These are phyloP conservation scores for Ceratina australensis DNA, from an alignment of 1,140 invertebrate genomes.

Conservation along the genomic window DNA sequence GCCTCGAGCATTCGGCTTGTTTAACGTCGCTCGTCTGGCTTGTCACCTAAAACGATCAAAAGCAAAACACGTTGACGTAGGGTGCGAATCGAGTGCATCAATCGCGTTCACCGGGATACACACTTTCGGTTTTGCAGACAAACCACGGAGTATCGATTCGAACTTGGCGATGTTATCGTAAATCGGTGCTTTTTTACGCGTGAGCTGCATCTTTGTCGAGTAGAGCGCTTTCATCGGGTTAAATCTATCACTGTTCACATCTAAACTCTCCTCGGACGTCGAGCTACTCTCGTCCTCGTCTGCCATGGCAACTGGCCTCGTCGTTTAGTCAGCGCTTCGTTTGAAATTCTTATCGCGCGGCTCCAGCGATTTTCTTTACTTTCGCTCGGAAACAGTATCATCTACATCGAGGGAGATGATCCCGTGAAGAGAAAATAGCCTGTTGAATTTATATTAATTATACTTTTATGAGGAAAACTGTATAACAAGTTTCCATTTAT, in stretches of 20 bases:
- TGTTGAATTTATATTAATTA: too few relatives aligned
- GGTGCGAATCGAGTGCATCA: background rate
- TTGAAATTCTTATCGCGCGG: background rate
- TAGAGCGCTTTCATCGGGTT: constrained; percentile 85
- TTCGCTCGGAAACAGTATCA: background rate
- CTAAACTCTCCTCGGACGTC: constrained; percentile 82
- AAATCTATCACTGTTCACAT: constrained; percentile 83
- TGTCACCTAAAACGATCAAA: constrained; percentile 29
- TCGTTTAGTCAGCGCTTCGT: background rate
- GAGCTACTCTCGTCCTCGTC: constrained; percentile 56
- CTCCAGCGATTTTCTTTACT: too few relatives aligned
- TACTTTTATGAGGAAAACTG: too few relatives aligned
- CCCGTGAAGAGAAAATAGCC: too few relatives aligned
- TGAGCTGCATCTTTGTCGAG: constrained; percentile 79
- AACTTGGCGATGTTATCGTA: constrained; percentile 84
- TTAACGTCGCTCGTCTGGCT: background rate
- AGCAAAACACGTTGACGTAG: background rate
- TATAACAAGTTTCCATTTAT: too few relatives aligned
- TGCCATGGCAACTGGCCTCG: constrained; percentile 65
- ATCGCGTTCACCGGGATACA: constrained; percentile 5
- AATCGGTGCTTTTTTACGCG: constrained; percentile 79
- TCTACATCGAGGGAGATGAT: too few relatives aligned
- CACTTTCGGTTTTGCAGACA: constrained; percentile 24
- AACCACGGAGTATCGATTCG: constrained; percentile 70
- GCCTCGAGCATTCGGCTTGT: constrained; percentile 49